These are phyloP conservation scores for Paracentrotus lividus DNA, from an alignment of 53 echinoderm and acorn worm genomes.

Conservation along the genomic window DNA sequence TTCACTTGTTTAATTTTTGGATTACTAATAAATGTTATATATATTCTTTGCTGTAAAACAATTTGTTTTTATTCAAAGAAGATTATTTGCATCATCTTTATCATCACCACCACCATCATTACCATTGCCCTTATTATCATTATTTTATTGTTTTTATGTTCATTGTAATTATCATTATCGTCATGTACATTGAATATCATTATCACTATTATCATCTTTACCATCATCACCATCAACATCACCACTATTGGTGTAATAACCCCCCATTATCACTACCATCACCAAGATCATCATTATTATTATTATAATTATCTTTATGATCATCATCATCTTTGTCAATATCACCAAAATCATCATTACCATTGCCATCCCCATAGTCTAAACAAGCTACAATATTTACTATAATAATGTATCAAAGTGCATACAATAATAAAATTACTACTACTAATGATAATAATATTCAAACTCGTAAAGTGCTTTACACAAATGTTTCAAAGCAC, in stretches of 20 bases:
- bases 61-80: neutral
- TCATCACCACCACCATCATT: neutral
- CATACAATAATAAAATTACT: too few relatives aligned
- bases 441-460: too few relatives aligned
- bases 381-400: too few relatives aligned
- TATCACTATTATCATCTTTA: slow-evolving; percentile 10
- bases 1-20: neutral
- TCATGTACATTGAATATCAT: neutral
- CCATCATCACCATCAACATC: slow-evolving; percentile 40
- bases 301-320: neutral
- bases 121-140: neutral
- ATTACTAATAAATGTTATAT: neutral
- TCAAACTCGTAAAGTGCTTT: too few relatives aligned
- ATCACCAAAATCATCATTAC: neutral
- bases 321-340: neutral
- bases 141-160: neutral
- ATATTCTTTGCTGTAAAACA: neutral
- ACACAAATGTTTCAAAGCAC: too few relatives aligned
- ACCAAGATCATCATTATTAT: slow-evolving; percentile 30
- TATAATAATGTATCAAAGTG: too few relatives aligned
- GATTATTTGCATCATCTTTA: neutral
- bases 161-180: neutral
- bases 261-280: slow-evolving; percentile 46
- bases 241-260: too few relatives aligned
- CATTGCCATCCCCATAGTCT: neutral